Evolutionary conservation across 2,888 invertebrate species (phyloP).

Genomic region (Exocentrus adspersus): DNA sequence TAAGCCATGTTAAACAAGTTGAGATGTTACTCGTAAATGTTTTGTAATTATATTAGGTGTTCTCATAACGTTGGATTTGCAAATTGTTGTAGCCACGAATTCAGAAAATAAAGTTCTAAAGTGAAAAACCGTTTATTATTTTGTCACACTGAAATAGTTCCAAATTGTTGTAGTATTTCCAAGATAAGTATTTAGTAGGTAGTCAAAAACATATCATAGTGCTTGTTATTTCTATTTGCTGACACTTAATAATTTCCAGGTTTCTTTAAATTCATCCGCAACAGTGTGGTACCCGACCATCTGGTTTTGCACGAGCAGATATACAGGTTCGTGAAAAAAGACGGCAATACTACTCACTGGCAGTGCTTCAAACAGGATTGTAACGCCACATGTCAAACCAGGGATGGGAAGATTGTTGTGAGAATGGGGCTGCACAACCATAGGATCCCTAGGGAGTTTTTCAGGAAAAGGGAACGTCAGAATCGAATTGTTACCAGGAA

Average conservation of each 20-base stretch:
- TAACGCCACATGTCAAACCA: slow-evolving; percentile 51
- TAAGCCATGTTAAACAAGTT: no score
- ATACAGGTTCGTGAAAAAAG: slow-evolving; percentile 46
- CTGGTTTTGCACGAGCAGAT: slow-evolving; percentile 52
- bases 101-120: no score
- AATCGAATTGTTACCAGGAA: slow-evolving; percentile 38
- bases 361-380: slow-evolving; percentile 49
- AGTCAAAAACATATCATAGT: not conserved
- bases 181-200: not conserved
- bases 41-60: no score
- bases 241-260: slow-evolving; percentile 38
- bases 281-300: slow-evolving; percentile 37
- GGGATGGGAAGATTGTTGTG: slow-evolving; percentile 47
- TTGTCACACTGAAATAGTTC: not conserved
- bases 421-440: slow-evolving; percentile 53
- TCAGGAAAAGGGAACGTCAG: slow-evolving; percentile 42
- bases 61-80: no score
- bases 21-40: not conserved
- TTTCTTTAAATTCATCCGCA: slow-evolving; percentile 48
- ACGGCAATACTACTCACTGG: slow-evolving; percentile 48
- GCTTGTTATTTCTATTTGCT: not conserved
- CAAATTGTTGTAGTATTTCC: not conserved
- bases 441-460: slow-evolving; percentile 42
- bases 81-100: no score
- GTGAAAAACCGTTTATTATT: no score